Base-by-base conservation (phyloP, 1,140 invertebrate species). In the Penaeus chinensis region DNA sequence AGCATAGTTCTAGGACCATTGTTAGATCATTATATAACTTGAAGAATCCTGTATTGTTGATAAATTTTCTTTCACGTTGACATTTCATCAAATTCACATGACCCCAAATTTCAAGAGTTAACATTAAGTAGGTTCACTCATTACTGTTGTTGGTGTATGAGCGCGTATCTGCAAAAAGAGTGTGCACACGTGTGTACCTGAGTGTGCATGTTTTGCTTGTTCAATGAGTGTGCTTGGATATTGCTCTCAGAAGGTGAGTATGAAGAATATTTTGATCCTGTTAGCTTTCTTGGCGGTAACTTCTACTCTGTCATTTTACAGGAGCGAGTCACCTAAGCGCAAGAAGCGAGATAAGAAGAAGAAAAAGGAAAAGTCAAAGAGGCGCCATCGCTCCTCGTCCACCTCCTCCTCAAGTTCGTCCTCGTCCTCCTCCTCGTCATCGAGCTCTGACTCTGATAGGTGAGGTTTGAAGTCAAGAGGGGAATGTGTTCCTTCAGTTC, bases 261-360 rank as follows among this genome's bases (percentile, higher is more conserved):
- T 37, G 27, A 74, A 19, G 42, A 32, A 74, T 74, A 32, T 27
- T 74, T 74, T n/a, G 27, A 74, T 18, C 71, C 71, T 74, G 20
- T 74, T 16, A 19, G 19, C 47, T 63, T 62, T 82, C 61, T n/a
- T 32, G 20, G 60, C 60, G 27, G 20, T 62, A 63, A 32, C 27
- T 20, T n/a, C 32, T 27, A 62, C 32, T 19, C 71, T 71, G 32
- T 78, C 24, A 71, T 81, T 66, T 89, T 87, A 74, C 89, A 89
- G 89, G 85, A 87, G 87, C 78, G 78, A 85, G 47, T 90, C 90
- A 60, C 89, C 87, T 62, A 90, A 87, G 63, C 87, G 89, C 71
- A 90, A 90, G 86, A 88, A 90, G 83, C 84, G 88, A 19, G 84
- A 89, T 65, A 92, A 91, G 89, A 91, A 90, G 83, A 91, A 91